These are phyloP conservation scores for Cynopterus brachyotis DNA, from an alignment of 2,113 vertebrate genomes.

Conservation along the genomic window DNA sequence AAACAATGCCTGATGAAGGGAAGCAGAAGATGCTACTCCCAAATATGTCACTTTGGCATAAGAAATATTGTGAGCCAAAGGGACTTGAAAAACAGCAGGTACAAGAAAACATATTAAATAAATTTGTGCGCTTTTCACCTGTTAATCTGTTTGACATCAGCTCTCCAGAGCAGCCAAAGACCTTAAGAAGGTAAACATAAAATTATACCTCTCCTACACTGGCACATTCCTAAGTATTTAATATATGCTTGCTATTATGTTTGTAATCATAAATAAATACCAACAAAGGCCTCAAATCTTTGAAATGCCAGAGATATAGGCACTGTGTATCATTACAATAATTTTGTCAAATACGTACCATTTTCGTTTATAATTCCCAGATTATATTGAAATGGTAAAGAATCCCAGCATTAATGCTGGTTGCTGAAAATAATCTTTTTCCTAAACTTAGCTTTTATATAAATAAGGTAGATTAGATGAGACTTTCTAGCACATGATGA, in stretches of 20 bases:
- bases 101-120: not conserved
- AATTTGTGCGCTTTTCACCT: not conserved
- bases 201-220: not conserved
- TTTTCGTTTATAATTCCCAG: not conserved
- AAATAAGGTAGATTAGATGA: not conserved
- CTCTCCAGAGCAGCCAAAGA: not conserved
- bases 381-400: not conserved
- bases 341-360: not conserved
- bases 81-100: not conserved
- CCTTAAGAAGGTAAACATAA: not conserved
- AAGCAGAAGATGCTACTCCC: too few species aligned
- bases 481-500: not conserved
- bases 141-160: not conserved
- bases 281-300: not conserved
- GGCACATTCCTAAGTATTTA: not conserved
- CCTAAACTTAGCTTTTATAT: not conserved
- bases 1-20: not conserved
- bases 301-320: not conserved
- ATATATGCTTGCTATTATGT: not conserved
- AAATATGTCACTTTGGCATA: not conserved
- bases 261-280: conserved; percentile 7
- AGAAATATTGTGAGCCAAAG: not conserved
- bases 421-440: not conserved
- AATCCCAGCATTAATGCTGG: not conserved
- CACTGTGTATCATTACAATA: not conserved